Conservation (phyloP, 2,888 invertebrate species). For the Acanthococcus lagerstroemiae region DNA sequence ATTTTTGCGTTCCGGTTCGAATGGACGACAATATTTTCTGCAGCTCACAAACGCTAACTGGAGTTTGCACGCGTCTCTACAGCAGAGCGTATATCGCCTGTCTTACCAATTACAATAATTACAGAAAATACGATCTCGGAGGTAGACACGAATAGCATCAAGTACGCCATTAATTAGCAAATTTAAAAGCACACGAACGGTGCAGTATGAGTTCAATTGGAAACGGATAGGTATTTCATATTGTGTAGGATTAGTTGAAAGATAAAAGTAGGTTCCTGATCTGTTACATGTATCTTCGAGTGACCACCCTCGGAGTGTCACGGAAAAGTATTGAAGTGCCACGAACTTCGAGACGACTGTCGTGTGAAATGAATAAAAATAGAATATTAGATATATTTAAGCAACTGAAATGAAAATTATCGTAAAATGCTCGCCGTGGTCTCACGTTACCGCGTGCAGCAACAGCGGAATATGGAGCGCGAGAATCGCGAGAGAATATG, state of each 20-base stretch:
- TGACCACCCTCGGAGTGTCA: conserved; percentile 29
- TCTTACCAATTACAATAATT: background rate
- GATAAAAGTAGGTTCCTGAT: conserved; percentile 30
- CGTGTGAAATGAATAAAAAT: conserved; percentile 15
- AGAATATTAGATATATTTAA: too few relatives aligned
- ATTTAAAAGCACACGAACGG: conserved; percentile 31
- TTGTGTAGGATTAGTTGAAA: conserved; percentile 30
- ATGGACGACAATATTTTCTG: too few relatives aligned
- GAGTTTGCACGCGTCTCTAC: too few relatives aligned
- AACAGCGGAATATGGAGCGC: too few relatives aligned
- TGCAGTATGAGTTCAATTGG: conserved; percentile 27
- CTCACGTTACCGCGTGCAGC: too few relatives aligned
- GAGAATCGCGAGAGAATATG: too few relatives aligned
- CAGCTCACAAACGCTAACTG: too few relatives aligned
- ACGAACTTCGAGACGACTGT: conserved; percentile 10
- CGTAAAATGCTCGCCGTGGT: too few relatives aligned
- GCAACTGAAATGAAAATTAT: too few relatives aligned
- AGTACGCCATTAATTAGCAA: conserved; percentile 26
- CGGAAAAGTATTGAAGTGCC: conserved; percentile 23
- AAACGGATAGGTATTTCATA: conserved; percentile 29
- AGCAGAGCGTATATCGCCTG: too few relatives aligned
- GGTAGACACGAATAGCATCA: conserved; percentile 25
- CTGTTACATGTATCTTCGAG: conserved; percentile 21
- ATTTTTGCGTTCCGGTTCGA: too few relatives aligned
- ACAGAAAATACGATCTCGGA: background rate